Percentiles rank a stretch among this genome's conserved stretches.
phyloP scores from a whole-genome alignment of 2,888 invertebrate genomes.

The Sesia apiformis region DNA sequence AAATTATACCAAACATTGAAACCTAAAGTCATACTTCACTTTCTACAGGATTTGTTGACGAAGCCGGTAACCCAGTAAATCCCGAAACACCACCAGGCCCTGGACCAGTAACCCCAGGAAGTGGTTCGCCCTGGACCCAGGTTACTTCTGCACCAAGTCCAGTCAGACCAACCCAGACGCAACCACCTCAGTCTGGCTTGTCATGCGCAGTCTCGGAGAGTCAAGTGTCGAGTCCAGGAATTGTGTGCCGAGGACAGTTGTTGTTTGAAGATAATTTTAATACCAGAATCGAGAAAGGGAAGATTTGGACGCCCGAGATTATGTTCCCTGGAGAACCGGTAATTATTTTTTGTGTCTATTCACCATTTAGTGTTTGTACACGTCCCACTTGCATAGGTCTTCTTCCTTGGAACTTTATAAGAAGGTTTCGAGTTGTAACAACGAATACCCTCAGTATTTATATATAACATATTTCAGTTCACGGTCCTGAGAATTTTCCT shows the following conservation, averaged over 20 bases:
- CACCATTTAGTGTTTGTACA: no score
- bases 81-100: not conserved
- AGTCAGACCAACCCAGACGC: constrained; percentile 3
- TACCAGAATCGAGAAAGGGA: constrained; percentile 42
- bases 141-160: constrained; percentile 1
- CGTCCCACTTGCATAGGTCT: no score
- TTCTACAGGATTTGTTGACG: constrained; percentile 39
- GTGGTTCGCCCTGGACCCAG: not conserved
- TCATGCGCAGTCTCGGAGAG: constrained; percentile 49
- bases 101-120: not conserved
- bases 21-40: not conserved
- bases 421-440: no score
- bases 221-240: constrained; percentile 40
- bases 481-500: no score
- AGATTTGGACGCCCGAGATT: constrained; percentile 73
- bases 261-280: constrained; percentile 79
- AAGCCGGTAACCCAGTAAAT: constrained; percentile 36
- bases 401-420: no score
- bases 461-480: no score
- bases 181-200: constrained; percentile 13
- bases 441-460: no score
- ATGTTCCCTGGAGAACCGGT: constrained; percentile 78
- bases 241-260: constrained; percentile 71
- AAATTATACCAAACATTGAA: not conserved
- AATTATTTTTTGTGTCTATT: constrained; percentile 23